Percentiles rank a stretch among this genome's conserved stretches.
Evolutionary conservation across 2,888 invertebrate genomes (phyloP).

Genomic region (Tridacna crocea): DNA sequence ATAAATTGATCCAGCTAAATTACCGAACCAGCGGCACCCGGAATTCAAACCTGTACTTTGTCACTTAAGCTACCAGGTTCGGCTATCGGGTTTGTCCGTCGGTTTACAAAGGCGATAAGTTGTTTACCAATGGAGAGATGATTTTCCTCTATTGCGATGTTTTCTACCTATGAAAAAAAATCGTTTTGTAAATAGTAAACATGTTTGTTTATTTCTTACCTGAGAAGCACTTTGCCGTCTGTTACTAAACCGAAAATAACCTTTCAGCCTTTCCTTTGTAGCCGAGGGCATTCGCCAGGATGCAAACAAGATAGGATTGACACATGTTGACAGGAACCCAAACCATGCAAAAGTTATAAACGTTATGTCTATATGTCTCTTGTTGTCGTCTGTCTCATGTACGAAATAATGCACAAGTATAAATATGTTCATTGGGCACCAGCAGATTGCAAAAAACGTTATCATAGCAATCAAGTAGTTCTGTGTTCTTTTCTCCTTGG

Average conservation of each 20-base stretch:
- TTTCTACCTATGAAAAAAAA: too few species aligned
- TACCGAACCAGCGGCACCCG: too few species aligned
- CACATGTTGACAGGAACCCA: constrained; percentile 89
- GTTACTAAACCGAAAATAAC: constrained; percentile 81
- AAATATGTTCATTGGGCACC: constrained; percentile 88
- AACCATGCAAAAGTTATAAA: constrained; percentile 90
- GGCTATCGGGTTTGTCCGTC: too few species aligned
- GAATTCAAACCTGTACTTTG: too few species aligned
- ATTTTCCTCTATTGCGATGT: too few species aligned
- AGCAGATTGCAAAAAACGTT: constrained; percentile 88
- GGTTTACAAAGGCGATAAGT: too few species aligned
- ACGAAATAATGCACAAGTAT: constrained; percentile 88
- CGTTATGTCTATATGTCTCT: constrained; percentile 88
- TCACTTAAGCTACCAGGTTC: too few species aligned
- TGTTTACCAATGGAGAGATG: too few species aligned
- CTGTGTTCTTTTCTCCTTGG: constrained; percentile 88
- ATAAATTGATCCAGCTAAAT: too few species aligned
- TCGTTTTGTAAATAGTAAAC: too few species aligned
- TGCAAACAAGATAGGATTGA: constrained; percentile 88
- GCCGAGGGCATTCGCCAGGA: constrained; percentile 87
- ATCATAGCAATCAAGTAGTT: constrained; percentile 89
- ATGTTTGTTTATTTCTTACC: constrained; percentile 12
- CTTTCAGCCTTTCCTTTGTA: constrained; percentile 79
- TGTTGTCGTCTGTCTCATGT: constrained; percentile 89
- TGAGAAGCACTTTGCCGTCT: constrained; percentile 61